Percentiles rank a stretch among this genome's conserved stretches.
These are phyloP conservation scores for Sebastes minor DNA, from an alignment of 2,797 vertebrate species.

Conservation along the genomic window DNA sequence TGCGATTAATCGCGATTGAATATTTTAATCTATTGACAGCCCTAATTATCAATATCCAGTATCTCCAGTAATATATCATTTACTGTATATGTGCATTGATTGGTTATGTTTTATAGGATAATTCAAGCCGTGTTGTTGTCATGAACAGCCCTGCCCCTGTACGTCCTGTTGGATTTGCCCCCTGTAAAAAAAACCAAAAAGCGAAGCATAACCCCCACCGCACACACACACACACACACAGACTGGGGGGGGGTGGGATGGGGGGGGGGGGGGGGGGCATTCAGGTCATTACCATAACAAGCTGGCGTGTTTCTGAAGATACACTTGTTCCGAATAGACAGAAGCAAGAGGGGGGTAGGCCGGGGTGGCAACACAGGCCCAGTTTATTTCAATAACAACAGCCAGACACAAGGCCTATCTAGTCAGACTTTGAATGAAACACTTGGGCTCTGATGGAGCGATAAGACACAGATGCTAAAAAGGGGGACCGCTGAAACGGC, in stretches of 20 bases:
- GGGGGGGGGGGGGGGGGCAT: conserved; percentile 54
- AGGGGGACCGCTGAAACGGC: conserved; percentile 47
- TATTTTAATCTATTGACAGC: too few relatives aligned
- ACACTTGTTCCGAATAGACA: conserved; percentile 89
- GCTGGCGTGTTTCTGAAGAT: conserved; percentile 94
- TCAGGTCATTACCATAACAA: conserved; percentile 94
- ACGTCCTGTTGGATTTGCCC: conserved; percentile 59
- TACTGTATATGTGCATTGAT: background rate
- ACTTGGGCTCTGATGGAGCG: conserved; percentile 80
- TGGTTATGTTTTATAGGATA: conserved; percentile 1
- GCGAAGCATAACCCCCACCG: conserved; percentile 44
- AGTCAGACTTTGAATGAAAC: conserved; percentile 83
- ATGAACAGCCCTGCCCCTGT: conserved; percentile 51
- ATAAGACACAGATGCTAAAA: conserved; percentile 83
- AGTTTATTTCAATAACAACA: conserved; percentile 89
- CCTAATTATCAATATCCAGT: background rate
- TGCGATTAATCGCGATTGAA: too few relatives aligned
- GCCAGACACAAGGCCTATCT: conserved; percentile 82
- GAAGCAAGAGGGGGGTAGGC: conserved; percentile 63
- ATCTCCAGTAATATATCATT: background rate
- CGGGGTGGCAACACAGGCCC: conserved; percentile 59
- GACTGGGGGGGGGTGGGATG: background rate
- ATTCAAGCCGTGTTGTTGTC: conserved; percentile 52
- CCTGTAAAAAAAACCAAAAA: conserved; percentile 57
- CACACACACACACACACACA: conserved; percentile 10